Base-by-base conservation (phyloP, 23 tunicate species). In the Trididemnum miniatum region DNA sequence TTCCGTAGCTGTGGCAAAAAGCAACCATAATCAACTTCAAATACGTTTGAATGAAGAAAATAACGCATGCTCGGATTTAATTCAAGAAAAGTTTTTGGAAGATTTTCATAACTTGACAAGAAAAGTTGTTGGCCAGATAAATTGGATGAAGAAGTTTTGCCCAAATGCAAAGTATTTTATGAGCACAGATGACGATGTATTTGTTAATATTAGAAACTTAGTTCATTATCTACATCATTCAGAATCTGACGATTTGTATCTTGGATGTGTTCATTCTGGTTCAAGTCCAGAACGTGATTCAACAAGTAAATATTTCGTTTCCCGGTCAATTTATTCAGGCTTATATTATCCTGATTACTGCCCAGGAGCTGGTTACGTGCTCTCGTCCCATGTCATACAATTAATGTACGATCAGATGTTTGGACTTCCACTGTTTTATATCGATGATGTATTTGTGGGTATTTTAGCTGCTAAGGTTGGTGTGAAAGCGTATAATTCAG, bases 161-260 rank as follows among this genome's bases (percentile, higher is more conserved):
- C 34, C 57, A 2, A 35, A 31, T 9, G 88, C 94, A 0, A 71
- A 50, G 62, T 89, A 75, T 71, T 84, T 88, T 32, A 89, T 89
- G 94, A 89, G 88, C 30, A 77, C 94, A 20, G 94, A 89, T 83
- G 87, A 83, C 36, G 94, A 89, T 83, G 80, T 89, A 4, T 89
- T 76, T 78, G 80, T 89, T 7, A 65, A 83, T 83, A 57, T 72
- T 0, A 29, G 29, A 76, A 83, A 83, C 30, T 36, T 89, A 29
- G 29, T 89, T 24, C 24, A 36, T 20, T 83, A 44, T 78, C 49
- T 89, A 31, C 24, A 34, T 25, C 26, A 31, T 1, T 33, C 22
- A n/a, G 15, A 32, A 1, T 23, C 31, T 2, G 29, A 38, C 5
- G 37, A 66, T 35, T 31, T 81, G 12, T 89, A 63, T 71, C 39